Evolutionary conservation across 2,888 invertebrate species (phyloP).

Genomic region (Hirtodrosophila duncani): DNA sequence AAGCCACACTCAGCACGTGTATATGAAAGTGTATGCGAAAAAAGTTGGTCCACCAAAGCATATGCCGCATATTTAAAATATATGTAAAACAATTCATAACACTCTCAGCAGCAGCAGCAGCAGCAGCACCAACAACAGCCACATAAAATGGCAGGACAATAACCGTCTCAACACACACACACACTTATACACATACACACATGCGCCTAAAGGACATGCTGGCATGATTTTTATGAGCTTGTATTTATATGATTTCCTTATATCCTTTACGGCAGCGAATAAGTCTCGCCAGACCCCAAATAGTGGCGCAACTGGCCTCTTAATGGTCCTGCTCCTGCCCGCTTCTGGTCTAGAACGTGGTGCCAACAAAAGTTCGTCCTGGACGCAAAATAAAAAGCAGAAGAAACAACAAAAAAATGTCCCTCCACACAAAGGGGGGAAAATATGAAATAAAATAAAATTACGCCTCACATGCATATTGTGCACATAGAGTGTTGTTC

Average conservation of each 20-base stretch:
- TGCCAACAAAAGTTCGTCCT: conserved; percentile 43
- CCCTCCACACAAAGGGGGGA: conserved; percentile 26
- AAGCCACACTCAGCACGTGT: no score
- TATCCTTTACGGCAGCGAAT: conserved; percentile 40
- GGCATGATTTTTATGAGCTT: conserved; percentile 71
- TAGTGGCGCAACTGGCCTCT: conserved; percentile 22
- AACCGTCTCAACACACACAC: conserved; percentile 34
- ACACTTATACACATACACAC: not conserved
- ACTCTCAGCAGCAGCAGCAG: conserved; percentile 9
- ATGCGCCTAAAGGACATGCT: conserved; percentile 46
- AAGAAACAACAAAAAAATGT: conserved; percentile 16
- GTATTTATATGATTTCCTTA: conserved; percentile 68
- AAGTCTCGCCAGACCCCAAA: not conserved
- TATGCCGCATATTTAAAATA: conserved; percentile 50
- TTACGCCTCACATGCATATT: conserved; percentile 43
- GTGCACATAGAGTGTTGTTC: conserved; percentile 18
- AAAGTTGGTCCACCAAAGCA: conserved; percentile 32
- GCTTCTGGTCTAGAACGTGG: conserved; percentile 26
- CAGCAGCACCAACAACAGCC: not conserved
- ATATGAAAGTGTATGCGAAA: not conserved
- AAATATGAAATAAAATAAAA: conserved; percentile 54
- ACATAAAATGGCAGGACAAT: conserved; percentile 52
- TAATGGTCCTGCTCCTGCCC: conserved; percentile 22
- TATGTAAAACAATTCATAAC: conserved; percentile 56
- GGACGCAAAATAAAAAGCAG: not conserved